Conservation (phyloP, 2,888 invertebrate genomes). For the Erpobdella octoculata region DNA sequence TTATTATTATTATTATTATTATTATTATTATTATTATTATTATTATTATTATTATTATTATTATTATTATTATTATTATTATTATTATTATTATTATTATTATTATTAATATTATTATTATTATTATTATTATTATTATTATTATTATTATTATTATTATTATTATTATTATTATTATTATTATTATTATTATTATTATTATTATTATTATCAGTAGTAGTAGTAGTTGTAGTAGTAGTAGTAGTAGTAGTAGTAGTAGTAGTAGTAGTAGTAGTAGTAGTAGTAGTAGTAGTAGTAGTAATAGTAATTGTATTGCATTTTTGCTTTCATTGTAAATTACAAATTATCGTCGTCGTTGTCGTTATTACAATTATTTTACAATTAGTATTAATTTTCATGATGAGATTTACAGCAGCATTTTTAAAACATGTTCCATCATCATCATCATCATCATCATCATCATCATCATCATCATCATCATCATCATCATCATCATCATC, state of each 20-base stretch:
- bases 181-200: background rate
- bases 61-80: background rate
- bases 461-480: constrained; percentile 28
- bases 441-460: constrained; percentile 20
- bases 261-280: constrained; percentile 2
- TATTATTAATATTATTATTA: background rate
- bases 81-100: background rate
- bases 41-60: no score
- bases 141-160: background rate
- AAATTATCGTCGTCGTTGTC: background rate
- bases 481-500: constrained; percentile 26
- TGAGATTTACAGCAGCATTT: background rate
- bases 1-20: no score
- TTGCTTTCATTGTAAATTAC: background rate
- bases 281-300: background rate
- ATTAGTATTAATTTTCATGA: background rate
- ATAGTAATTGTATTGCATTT: background rate
- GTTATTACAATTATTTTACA: background rate
- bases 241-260: background rate
- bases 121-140: background rate
- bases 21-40: no score
- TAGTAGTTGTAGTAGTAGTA: background rate
- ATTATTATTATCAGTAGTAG: background rate
- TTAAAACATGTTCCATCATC: background rate
- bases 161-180: background rate